A percentile compares a stretch with the other conserved stretches of the same genome.
These are phyloP conservation scores for Cacoxenus indagator DNA, from an alignment of 2,888 invertebrate species.

Conservation along the genomic window DNA sequence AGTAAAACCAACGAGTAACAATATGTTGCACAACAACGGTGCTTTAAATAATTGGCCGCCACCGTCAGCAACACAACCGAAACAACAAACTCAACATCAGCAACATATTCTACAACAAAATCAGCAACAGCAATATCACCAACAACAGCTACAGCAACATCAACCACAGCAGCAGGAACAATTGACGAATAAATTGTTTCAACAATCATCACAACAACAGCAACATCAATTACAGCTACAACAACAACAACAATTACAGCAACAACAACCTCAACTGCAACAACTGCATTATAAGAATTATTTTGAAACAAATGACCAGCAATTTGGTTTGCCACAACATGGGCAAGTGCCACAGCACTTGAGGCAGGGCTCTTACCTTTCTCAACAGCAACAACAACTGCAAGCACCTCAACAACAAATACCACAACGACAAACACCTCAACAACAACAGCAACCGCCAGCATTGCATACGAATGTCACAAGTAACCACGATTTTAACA, in stretches of 20 bases:
- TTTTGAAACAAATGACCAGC: conserved; percentile 32
- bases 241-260: conserved; percentile 16
- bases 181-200: conserved; percentile 48
- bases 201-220: conserved; percentile 36
- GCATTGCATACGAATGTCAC: conserved; percentile 31
- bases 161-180: conserved; percentile 28
- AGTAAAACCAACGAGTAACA: no score
- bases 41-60: conserved; percentile 49
- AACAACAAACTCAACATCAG: conserved; percentile 25
- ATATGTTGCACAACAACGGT: conserved; percentile 58
- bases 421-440: conserved; percentile 5
- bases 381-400: conserved; percentile 20
- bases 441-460: conserved; percentile 32
- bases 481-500: conserved; percentile 39
- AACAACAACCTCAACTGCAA: conserved; percentile 17
- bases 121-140: conserved; percentile 13
- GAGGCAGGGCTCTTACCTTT: no score
- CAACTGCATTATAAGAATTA: conserved; percentile 43
- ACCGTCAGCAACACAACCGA: conserved; percentile 30
- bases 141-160: conserved; percentile 26
- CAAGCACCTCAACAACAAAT: conserved; percentile 18
- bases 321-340: conserved; percentile 7
- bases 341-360: no score
- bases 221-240: conserved; percentile 34
- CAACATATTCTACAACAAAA: conserved; percentile 26